Base-by-base conservation (phyloP, 2,113 vertebrate species). In the Chaenogobius annularis region DNA sequence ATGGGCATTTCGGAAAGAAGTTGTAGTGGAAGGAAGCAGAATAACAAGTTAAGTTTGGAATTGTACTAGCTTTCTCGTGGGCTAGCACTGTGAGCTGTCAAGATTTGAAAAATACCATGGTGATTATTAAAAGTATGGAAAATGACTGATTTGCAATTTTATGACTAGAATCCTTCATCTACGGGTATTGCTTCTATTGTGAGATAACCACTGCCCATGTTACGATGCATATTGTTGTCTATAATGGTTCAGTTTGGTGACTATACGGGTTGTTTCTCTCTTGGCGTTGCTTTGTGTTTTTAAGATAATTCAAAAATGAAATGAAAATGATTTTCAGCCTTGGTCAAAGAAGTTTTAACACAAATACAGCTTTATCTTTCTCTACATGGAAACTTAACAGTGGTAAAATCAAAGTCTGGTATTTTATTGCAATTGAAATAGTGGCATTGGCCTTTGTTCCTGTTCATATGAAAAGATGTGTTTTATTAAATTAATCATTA, bases 1-100 rank as follows among this genome's bases (percentile, higher is more conserved):
- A 85, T 86, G 76, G 78, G 69, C 62, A 73, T 69, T 77, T 55
- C 56, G 54, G 67, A 62, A 83, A 74, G 66, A 65, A 62, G 31
- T 40, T 35, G 31, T 43, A 61, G 35, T 40, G 61, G 40, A 47
- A 61, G 35, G 40, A 26, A 48, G 58, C 72, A 37, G 58, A 61
- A 61, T 67, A 77, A 83, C 56, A 72, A 78, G 68, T 78, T 66
- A 40, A 83, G 54, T 83, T 81, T 76, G 43, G 26, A 43, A 7
- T 31, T 13, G 69, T 62, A 66, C 35, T 73, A 17, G 71, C 46
- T 70, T 40, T 11, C 58, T 80, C 14, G 4, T 54, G 63, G 19
- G 19, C 37, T 40, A 10, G 26, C 19, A 66, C 23, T 54, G 10
- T 13, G 40, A 48, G 7, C 37, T 62, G 62, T 63, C 35, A 48